phyloP scores from a whole-genome alignment of 1,140 invertebrate species.

The Pseudomyrmex sp. region DNA sequence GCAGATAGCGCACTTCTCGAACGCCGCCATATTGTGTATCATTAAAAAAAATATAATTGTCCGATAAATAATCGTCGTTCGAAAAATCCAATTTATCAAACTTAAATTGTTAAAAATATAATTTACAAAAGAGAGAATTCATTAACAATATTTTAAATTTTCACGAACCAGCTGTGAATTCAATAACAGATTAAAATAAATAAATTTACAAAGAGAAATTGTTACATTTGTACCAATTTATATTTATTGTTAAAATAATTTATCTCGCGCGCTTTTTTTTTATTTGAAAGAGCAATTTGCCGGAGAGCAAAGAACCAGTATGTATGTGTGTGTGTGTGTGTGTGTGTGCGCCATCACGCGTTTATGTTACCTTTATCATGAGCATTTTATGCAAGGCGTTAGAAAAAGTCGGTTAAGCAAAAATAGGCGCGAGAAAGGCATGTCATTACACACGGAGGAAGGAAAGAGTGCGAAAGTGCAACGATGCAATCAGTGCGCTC shows the following conservation, averaged over 20 bases:
- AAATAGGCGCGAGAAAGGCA: not conserved
- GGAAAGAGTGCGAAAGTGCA: slow-evolving; percentile 1
- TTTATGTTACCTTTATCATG: no score
- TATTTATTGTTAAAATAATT: no score
- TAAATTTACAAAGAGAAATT: no score
- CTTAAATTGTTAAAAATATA: no score
- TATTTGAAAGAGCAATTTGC: not conserved
- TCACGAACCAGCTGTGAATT: no score
- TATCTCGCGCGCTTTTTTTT: not conserved
- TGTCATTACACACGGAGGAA: not conserved
- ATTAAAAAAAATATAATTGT: not conserved
- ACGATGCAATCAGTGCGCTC: slow-evolving; percentile 12
- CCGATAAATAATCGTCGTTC: not conserved
- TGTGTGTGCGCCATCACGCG: no score
- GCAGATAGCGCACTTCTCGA: no score
- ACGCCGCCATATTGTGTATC: not conserved
- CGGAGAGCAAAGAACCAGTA: not conserved
- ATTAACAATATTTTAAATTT: no score
- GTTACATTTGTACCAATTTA: no score
- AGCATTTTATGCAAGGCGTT: not conserved
- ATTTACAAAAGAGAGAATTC: no score
- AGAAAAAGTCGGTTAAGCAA: not conserved
- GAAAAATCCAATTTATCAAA: not conserved
- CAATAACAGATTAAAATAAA: no score
- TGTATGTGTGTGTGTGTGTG: no score